Evolutionary conservation across 2,113 vertebrate species (phyloP), one percentile per base, ranked within the genome.

Genomic region (Oxyura jamaicensis): DNA sequence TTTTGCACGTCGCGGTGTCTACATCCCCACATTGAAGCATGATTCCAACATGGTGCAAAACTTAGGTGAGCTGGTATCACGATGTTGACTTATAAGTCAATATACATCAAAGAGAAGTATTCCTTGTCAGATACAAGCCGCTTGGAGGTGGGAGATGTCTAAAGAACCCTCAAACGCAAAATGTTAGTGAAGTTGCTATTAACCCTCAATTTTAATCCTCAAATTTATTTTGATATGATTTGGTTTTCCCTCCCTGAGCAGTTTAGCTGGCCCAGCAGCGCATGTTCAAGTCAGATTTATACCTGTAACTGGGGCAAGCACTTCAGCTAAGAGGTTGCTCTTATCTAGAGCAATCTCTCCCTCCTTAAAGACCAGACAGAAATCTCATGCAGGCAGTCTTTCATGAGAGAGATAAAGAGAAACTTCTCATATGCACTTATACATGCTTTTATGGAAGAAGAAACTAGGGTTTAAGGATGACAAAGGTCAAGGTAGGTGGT

Each of bases 331-430:
- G 41, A 67, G 63, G 21, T 8, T 88, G 50, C 36, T 46, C 13
- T 3, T 66, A 67, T n/a, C 53, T 91, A 31, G 48, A 91, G 67
- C 53, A 82, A 91, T 11, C 3, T 81, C 29, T 53, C 88, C 4
- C 36, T 91, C 58, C 59, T 89, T 66, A 35, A 88, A 77, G 55
- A 81, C 29, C 53, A 59, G 59, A 67, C 5, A 91, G 66, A 92
- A 91, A 55, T 3, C 41, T 90, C 78, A 87, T 26, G 36, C 66
- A 86, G 77, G 44, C 35, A 88, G 63, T 17, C 41, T 88, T 95
- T 93, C 55, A 80, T 36, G 55, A 63, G 36, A 77, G 10, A 44
- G 28, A 59, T 53, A 42, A 83, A 90, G 55, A 89, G 67, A 87
- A 63, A 46, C 31, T 82, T 44, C 28, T 87, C 53, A 35, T 17